A percentile compares a stretch with the other conserved stretches of the same genome.
phyloP scores from a whole-genome alignment of 2,113 vertebrate species.

The Thalassoma bifasciatum region DNA sequence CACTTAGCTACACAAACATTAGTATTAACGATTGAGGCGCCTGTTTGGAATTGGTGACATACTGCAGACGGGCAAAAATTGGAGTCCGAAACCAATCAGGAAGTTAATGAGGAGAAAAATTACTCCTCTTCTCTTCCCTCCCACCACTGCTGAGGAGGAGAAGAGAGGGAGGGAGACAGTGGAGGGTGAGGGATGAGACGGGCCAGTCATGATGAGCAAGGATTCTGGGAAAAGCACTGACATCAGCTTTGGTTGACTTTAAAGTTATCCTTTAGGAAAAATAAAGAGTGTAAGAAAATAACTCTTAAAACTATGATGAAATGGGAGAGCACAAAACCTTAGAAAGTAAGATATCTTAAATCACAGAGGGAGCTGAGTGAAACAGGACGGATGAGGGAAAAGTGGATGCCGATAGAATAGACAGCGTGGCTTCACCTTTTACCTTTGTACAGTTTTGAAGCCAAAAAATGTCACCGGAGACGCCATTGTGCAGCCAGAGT shows the following conservation, averaged over 20 bases:
- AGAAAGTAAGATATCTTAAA: no score
- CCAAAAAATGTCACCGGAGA: no score
- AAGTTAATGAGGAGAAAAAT: slow-evolving; percentile 99
- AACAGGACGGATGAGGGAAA: no score
- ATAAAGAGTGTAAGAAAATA: no score
- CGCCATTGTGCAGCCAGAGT: no score
- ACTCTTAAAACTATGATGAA: no score
- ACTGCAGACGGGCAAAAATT: slow-evolving; percentile 90
- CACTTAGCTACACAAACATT: slow-evolving; percentile 99
- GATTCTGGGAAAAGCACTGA: slow-evolving; percentile 85
- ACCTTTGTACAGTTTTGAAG: no score
- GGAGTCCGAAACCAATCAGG: slow-evolving; percentile 98
- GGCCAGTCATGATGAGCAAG: slow-evolving; percentile 82
- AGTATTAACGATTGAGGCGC: slow-evolving; percentile 93
- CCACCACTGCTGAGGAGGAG: slow-evolving; percentile 75
- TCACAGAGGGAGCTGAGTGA: no score
- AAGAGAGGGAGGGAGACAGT: slow-evolving; percentile 26
- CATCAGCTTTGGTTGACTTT: slow-evolving; percentile 82
- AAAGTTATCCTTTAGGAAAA: background rate
- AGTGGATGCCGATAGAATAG: no score
- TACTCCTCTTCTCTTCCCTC: slow-evolving; percentile 84
- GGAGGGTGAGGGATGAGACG: slow-evolving; percentile 50
- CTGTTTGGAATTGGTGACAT: slow-evolving; percentile 98
- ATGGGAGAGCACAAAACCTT: no score
- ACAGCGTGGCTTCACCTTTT: no score